Evolutionary conservation across 1,140 invertebrate genomes (phyloP).

Genomic region (Heliconius nattereri): DNA sequence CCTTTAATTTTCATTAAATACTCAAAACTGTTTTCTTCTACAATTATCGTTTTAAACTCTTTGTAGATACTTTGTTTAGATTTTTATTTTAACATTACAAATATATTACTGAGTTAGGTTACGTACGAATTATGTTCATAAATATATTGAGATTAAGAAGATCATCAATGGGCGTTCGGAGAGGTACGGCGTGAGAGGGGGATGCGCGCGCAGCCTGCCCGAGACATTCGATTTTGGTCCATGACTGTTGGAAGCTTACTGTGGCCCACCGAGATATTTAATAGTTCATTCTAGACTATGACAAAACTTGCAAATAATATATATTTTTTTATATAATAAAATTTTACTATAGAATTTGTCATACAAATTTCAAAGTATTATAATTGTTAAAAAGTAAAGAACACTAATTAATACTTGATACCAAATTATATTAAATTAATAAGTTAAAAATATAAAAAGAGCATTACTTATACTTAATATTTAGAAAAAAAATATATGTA

Average conservation of each 20-base stretch:
- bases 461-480: no score
- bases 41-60: not conserved
- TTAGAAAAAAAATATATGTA: no score
- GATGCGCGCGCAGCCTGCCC: constrained; percentile 73
- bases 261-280: constrained; percentile 72
- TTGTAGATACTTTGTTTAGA: not conserved
- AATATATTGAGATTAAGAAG: constrained; percentile 68
- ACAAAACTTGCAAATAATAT: constrained; percentile 43
- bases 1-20: constrained; percentile 7
- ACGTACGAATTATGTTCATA: constrained; percentile 45
- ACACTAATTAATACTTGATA: no score
- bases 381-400: no score
- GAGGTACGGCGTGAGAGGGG: constrained; percentile 62
- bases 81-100: not conserved
- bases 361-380: no score
- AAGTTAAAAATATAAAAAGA: no score
- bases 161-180: constrained; percentile 77
- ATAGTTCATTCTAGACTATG: constrained; percentile 75
- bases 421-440: no score
- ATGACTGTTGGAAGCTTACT: constrained; percentile 80
- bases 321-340: not conserved
- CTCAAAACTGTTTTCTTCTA: constrained; percentile 2
- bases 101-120: not conserved
- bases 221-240: constrained; percentile 82
- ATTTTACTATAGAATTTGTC: not conserved